Base-by-base conservation (phyloP, 2,888 invertebrate species). In the Noctua pronuba region DNA sequence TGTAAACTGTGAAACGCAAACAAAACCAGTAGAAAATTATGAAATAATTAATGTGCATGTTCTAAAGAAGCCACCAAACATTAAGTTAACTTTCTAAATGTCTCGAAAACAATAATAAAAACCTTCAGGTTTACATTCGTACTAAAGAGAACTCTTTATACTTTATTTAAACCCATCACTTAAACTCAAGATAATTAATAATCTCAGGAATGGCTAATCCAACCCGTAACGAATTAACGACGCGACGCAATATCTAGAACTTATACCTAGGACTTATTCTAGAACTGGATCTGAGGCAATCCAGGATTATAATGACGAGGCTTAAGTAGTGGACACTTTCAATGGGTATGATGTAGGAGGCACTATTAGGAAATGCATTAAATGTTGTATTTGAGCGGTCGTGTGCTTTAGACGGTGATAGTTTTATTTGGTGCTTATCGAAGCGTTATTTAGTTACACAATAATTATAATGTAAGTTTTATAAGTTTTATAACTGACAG, bases 261-360 rank as follows among this genome's bases (percentile, higher is more conserved):
- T 69, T 77, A 71, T 35, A 64, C 52, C 38, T 73, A 38, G 13
- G 85, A 77, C 77, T 87, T 65, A 75, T 69, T 11, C 49, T 38
- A 81, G 76, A 88, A 87, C 90, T 88, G 87, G 90, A 90, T 89
- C 87, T 87, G 86, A 82, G 62, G 84, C 91, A 92, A 93, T 92
- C 92, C 91, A 46, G 89, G 92, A 93, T 93, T 92, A 92, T 90
- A 90, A 88, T 91, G 91, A 92, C 91, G 85, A 82, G 88, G 79
- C 85, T 72, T 84, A 76, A 67, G 44, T 38, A 78, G 72, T 78
- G 28, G 77, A 82, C 73, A 79, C n/a, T 65, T 76, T 58, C 49
- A 73, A 74, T 73, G 41, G 44, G 0, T 52, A n/a, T 72, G 16
- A 75, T 73, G 31, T 41, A 67, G 31, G 64, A 80, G 70, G 21